A percentile compares a stretch with the other conserved stretches of the same genome.
Conservation (phyloP, 2,888 invertebrate species). For the Drosophila borealis region DNA sequence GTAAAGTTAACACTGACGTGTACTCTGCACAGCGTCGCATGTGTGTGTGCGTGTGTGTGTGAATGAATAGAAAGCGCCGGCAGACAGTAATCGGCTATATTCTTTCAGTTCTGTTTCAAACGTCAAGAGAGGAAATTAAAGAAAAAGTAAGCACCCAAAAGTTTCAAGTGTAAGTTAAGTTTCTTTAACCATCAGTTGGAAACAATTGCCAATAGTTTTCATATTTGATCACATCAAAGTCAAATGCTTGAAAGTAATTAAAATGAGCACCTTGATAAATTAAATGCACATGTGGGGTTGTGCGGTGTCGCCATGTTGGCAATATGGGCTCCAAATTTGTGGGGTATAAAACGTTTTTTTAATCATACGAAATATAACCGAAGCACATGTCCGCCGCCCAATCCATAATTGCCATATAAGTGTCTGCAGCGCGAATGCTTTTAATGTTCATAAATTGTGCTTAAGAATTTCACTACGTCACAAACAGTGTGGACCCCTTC, state of each 20-base stretch:
- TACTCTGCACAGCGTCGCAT: slow-evolving; percentile 44
- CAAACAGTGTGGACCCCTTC: slow-evolving; percentile 29
- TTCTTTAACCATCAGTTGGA: slow-evolving; percentile 3
- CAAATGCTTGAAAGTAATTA: slow-evolving; percentile 5
- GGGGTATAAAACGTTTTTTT: neutral
- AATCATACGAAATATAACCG: neutral
- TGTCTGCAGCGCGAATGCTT: neutral
- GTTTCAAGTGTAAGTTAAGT: slow-evolving; percentile 55
- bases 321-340: slow-evolving; percentile 23
- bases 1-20: slow-evolving; percentile 64
- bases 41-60: slow-evolving; percentile 21
- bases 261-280: slow-evolving; percentile 1
- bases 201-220: neutral
- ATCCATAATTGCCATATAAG: neutral
- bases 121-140: slow-evolving; percentile 50
- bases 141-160: slow-evolving; percentile 21
- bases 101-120: slow-evolving; percentile 66
- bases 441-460: neutral
- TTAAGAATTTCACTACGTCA: slow-evolving; percentile 23
- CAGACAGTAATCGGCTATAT: slow-evolving; percentile 40
- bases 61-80: slow-evolving; percentile 64
- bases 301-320: slow-evolving; percentile 74
- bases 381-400: slow-evolving; percentile 32
- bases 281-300: slow-evolving; percentile 31
- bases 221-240: neutral